Conservation (phyloP, 1,140 invertebrate genomes). For the Limonius californicus region DNA sequence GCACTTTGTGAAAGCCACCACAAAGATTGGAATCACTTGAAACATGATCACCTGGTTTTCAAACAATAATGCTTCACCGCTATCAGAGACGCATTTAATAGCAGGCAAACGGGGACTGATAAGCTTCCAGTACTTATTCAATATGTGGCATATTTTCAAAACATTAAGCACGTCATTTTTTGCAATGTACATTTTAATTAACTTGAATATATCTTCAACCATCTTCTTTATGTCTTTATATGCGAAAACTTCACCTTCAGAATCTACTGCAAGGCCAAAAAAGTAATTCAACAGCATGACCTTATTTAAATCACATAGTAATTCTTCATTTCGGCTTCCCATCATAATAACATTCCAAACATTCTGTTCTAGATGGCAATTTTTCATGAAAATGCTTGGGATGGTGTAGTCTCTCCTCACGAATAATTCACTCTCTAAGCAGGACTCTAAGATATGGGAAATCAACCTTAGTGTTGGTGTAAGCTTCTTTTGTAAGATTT, state of each 20-base stretch:
- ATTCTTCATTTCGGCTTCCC: background rate
- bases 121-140: conserved; percentile 45
- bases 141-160: conserved; percentile 44
- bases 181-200: background rate
- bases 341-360: conserved; percentile 26
- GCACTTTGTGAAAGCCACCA: conserved; percentile 41
- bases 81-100: background rate
- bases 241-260: background rate
- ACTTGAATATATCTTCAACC: background rate
- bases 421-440: conserved; percentile 29
- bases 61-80: conserved; percentile 31
- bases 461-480: conserved; percentile 53
- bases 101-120: conserved; percentile 37
- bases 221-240: background rate
- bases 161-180: background rate
- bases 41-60: conserved; percentile 56
- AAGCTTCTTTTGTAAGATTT: conserved; percentile 51
- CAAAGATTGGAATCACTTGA: conserved; percentile 58
- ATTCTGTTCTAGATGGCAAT: conserved; percentile 26
- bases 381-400: conserved; percentile 36
- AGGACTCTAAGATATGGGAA: conserved; percentile 43
- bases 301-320: background rate
- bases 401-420: conserved; percentile 29
- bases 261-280: background rate
- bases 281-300: background rate